These are phyloP conservation scores for Hydrotaea diabolus DNA, from an alignment of 2,888 invertebrate species.

Conservation along the genomic window DNA sequence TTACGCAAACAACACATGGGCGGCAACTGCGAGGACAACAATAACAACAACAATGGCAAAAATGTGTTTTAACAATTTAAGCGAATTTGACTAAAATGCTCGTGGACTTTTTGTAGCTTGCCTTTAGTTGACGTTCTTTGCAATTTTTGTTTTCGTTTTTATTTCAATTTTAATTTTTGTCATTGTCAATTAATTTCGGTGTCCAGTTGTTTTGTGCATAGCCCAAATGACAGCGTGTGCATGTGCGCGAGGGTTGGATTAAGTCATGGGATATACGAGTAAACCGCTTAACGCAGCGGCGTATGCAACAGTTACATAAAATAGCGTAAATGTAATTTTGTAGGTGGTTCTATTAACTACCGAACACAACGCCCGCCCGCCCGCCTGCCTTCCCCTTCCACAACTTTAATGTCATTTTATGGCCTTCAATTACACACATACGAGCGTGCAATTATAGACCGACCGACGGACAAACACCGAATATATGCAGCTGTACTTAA, in stretches of 20 bases:
- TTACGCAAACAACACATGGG: background rate
- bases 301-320: conserved; percentile 39
- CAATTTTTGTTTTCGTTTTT: background rate
- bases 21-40: background rate
- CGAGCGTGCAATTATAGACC: too few relatives aligned
- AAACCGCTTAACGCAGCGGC: conserved; percentile 12
- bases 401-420: conserved; percentile 55
- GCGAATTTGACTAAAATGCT: conserved; percentile 11
- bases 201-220: background rate
- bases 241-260: background rate
- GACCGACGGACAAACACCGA: background rate
- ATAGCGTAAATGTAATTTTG: background rate
- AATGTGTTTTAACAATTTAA: conserved; percentile 19
- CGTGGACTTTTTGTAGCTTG: background rate
- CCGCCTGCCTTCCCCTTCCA: conserved; percentile 3
- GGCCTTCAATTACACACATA: conserved; percentile 18
- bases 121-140: conserved; percentile 13
- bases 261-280: background rate
- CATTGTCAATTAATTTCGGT: conserved; percentile 13
- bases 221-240: background rate
- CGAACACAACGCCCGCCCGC: background rate
- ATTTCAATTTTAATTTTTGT: conserved; percentile 13
- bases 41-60: conserved; percentile 12
- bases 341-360: background rate
- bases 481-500: conserved; percentile 41